phyloP scores from a whole-genome alignment of 1,140 invertebrate genomes.

The Zophobas morio region DNA sequence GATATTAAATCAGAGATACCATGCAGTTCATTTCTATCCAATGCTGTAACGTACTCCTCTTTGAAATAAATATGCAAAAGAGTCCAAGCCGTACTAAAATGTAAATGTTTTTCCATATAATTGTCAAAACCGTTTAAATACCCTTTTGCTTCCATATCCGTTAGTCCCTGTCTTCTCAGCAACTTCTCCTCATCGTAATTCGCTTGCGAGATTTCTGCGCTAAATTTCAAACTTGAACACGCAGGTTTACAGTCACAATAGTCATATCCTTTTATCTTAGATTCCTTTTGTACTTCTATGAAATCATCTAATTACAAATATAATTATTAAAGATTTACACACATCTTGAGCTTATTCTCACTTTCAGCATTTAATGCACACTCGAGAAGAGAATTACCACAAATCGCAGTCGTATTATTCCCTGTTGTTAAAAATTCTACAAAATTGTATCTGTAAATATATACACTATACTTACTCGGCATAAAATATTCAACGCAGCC shows the following conservation, averaged over 20 bases:
- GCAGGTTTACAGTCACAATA: no score
- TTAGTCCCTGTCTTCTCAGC: no score
- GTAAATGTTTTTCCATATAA: no score
- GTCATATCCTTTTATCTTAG: no score
- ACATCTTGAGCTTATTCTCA: not conserved
- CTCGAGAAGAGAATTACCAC: not conserved
- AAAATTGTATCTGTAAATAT: no score
- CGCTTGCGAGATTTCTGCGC: no score
- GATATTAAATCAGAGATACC: conserved; percentile 76
- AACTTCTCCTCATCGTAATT: no score
- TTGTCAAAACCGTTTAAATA: no score
- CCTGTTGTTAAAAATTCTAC: not conserved
- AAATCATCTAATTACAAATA: no score
- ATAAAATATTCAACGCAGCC: conserved; percentile 76
- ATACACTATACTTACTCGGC: conserved; percentile 69
- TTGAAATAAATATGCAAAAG: conserved; percentile 73
- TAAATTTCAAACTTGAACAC: no score
- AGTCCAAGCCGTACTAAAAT: conserved; percentile 66
- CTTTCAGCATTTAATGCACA: conserved; percentile 13
- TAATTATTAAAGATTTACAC: not conserved
- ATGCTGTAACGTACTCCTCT: conserved; percentile 76
- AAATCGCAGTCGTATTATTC: conserved; percentile 3
- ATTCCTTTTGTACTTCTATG: no score
- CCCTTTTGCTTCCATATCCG: no score
- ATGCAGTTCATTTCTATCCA: conserved; percentile 74